These are phyloP conservation scores for Smithornis capensis DNA, from an alignment of 2,113 vertebrate species.

Conservation along the genomic window DNA sequence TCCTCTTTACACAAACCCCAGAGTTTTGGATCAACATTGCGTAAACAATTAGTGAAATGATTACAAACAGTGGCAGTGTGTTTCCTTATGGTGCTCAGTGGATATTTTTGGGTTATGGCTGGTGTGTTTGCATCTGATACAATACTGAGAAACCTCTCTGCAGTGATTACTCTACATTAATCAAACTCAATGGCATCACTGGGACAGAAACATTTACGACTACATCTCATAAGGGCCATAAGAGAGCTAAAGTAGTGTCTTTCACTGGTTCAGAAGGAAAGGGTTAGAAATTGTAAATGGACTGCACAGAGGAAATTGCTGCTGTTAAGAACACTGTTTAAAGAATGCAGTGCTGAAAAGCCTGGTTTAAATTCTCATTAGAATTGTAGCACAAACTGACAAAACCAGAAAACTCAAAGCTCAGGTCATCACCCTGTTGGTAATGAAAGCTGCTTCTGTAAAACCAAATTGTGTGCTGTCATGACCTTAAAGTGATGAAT, in stretches of 20 bases:
- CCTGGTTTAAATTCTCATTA: conserved; percentile 17
- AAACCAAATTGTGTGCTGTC: neutral
- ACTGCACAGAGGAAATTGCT: neutral
- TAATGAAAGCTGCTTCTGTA: conserved; percentile 3
- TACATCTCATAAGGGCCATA: neutral
- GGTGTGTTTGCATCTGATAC: neutral
- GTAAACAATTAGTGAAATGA: neutral
- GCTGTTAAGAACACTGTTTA: neutral
- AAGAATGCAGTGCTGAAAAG: neutral
- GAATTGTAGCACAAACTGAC: conserved; percentile 4
- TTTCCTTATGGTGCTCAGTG: neutral
- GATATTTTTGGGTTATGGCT: neutral
- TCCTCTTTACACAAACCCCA: neutral
- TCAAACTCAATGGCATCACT: neutral
- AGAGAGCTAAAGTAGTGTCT: neutral
- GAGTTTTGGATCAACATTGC: neutral
- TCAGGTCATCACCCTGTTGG: neutral
- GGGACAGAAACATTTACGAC: neutral
- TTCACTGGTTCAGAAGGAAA: neutral
- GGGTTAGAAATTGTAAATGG: neutral
- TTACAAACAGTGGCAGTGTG: neutral
- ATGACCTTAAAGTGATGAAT: neutral
- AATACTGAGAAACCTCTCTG: neutral
- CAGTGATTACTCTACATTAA: neutral
- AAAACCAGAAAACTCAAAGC: conserved; percentile 12